Evolutionary conservation across 2,113 vertebrate genomes (phyloP).

Genomic region (Chaetodon trifascialis): DNA sequence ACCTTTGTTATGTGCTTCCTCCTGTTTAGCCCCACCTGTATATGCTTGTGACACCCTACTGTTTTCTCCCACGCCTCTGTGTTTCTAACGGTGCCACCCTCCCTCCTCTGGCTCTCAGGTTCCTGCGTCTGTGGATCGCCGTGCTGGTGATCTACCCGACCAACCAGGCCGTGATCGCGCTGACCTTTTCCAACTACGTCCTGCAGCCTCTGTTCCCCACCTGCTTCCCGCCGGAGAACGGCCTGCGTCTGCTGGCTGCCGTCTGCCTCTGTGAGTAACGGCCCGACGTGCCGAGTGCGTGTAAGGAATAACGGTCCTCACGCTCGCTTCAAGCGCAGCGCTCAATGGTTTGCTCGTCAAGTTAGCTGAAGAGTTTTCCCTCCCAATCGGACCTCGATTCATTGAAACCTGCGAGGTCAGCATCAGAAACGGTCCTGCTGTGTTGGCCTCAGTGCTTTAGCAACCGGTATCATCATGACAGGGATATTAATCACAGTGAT

Average conservation of each 20-base stretch:
- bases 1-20: slow-evolving; percentile 18
- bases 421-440: background rate
- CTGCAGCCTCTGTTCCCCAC: slow-evolving; percentile 93
- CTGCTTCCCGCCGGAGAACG: slow-evolving; percentile 90
- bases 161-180: slow-evolving; percentile 94
- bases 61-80: slow-evolving; percentile 10
- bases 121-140: slow-evolving; percentile 93
- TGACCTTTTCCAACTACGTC: slow-evolving; percentile 95
- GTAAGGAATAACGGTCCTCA: background rate
- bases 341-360: background rate
- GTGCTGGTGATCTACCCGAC: slow-evolving; percentile 95
- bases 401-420: background rate
- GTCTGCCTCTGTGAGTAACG: slow-evolving; percentile 90
- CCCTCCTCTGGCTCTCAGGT: slow-evolving; percentile 73
- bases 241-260: slow-evolving; percentile 89
- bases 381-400: background rate
- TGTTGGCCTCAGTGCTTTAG: background rate
- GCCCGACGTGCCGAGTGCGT: background rate
- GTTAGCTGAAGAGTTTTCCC: background rate
- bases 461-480: background rate
- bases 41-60: background rate
- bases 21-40: background rate
- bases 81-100: background rate
- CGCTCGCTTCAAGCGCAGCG: background rate
- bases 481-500: background rate